Base-by-base conservation (phyloP, 2,888 invertebrate species). In the Macaria notata region DNA sequence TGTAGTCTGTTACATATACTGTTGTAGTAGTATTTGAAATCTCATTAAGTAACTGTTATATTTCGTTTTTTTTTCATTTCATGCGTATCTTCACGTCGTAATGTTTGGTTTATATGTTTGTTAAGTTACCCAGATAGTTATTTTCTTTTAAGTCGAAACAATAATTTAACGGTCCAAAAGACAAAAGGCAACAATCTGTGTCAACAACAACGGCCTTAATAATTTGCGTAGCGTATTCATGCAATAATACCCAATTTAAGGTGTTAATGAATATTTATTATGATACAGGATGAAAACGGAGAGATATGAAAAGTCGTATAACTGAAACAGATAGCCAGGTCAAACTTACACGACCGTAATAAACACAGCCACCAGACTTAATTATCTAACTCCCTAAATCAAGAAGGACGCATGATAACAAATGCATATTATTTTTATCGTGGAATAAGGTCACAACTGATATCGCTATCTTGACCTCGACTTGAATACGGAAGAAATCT, bases 381-480 rank as follows among this genome's bases (percentile, higher is more conserved):
- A 0, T 54, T 51, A 59, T 59, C 59, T 29, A 39, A 59, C 31
- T 38, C 47, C 54, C 54, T 52, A 59, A 59, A 55, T 45, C 48
- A 78, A 69, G 79, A 87, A 86, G 84, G 86, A 73, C 79, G 64
- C 41, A 36, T 61, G 81, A 84, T 86, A 84, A 78, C 69, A 76
- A 69, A 73, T 82, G 81, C 85, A 86, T 80, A 78, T 75, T 76
- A 73, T 81, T 80, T 81, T 79, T 76, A 76, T 66, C 72, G 59
- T 72, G 64, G 64, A 70, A 78, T 79, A 75, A 87, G 85, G 86
- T 80, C 79, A 71, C 62, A 63, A 64, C 68, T 80, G 88, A 88
- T 89, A 88, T 65, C 71, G 69, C 71, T 81, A 82, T 82, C 79
- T 68, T 70, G 79, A 73, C 86, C 88, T 88, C 83, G 84, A 63